A percentile compares a stretch with the other conserved stretches of the same genome.
Conservation (phyloP, 1,140 invertebrate species). For the Solen grandis region DNA sequence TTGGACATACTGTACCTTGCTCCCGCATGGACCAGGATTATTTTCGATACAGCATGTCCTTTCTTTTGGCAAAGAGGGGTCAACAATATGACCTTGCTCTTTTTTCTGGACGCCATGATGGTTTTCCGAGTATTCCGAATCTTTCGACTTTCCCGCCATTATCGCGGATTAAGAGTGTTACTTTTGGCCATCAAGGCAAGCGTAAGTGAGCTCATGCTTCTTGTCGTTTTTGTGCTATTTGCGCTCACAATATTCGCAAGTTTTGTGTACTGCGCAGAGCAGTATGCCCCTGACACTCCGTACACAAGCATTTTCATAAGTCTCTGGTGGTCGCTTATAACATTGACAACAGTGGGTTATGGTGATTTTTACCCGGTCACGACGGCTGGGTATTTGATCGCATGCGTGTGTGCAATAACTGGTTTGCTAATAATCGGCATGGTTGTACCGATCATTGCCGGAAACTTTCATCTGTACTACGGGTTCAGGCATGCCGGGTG, state of each 20-base stretch:
- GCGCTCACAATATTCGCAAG: constrained; percentile 38
- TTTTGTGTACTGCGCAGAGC: constrained; percentile 41
- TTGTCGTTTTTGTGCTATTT: constrained; percentile 37
- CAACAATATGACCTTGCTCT: not conserved
- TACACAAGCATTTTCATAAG: constrained; percentile 84
- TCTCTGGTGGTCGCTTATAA: constrained; percentile 97
- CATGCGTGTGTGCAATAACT: constrained; percentile 94
- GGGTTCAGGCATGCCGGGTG: constrained; percentile 41
- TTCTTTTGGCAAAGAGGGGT: constrained; percentile 36
- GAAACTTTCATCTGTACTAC: constrained; percentile 60
- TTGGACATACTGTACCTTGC: constrained; percentile 38
- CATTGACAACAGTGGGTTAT: constrained; percentile 98
- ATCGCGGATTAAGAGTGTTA: constrained; percentile 46
- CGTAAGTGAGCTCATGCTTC: constrained; percentile 40
- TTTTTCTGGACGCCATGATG: constrained; percentile 36
- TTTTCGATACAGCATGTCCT: constrained; percentile 21
- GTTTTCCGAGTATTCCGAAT: constrained; percentile 47
- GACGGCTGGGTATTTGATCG: constrained; percentile 93
- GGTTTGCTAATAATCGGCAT: constrained; percentile 98
- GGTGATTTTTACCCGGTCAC: constrained; percentile 79
- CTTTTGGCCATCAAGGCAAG: constrained; percentile 53
- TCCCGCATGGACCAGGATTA: constrained; percentile 30
- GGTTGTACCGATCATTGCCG: constrained; percentile 64
- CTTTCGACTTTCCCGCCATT: constrained; percentile 44
- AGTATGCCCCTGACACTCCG: constrained; percentile 10